Conservation (phyloP, 2,888 invertebrate genomes). For the Nasonovia ribisnigri region DNA sequence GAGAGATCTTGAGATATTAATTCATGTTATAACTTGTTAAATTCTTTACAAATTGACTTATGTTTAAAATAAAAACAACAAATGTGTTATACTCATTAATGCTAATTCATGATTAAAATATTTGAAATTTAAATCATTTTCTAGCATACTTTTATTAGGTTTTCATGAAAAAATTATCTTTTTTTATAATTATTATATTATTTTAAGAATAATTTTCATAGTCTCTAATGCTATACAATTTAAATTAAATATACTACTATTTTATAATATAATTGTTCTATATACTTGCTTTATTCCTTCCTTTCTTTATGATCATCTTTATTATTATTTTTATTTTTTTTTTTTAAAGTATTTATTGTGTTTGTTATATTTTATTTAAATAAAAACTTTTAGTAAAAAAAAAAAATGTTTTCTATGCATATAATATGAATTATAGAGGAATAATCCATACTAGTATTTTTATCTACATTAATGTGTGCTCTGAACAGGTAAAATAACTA, state of each 20-base stretch:
- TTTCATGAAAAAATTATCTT: neutral
- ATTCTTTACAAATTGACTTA: neutral
- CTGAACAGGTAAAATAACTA: constrained; percentile 4
- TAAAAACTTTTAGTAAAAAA: neutral
- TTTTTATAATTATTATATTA: neutral
- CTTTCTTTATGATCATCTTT: neutral
- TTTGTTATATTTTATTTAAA: constrained; percentile 13
- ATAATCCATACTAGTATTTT: neutral
- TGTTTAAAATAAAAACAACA: neutral
- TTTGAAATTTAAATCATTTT: neutral
- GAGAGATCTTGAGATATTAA: neutral
- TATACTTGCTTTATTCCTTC: neutral
- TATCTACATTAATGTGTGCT: constrained; percentile 6
- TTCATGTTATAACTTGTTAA: neutral
- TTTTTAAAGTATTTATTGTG: neutral
- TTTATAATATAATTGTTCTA: neutral
- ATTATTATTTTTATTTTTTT: neutral
- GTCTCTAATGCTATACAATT: neutral
- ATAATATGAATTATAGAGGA: neutral
- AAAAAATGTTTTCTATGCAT: neutral
- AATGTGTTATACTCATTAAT: neutral
- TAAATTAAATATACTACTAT: neutral
- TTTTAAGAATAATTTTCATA: neutral
- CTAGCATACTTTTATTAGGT: neutral
- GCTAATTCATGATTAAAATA: neutral